Base-by-base conservation (phyloP, 2,113 vertebrate species). In the Cyanoliseus patagonus region DNA sequence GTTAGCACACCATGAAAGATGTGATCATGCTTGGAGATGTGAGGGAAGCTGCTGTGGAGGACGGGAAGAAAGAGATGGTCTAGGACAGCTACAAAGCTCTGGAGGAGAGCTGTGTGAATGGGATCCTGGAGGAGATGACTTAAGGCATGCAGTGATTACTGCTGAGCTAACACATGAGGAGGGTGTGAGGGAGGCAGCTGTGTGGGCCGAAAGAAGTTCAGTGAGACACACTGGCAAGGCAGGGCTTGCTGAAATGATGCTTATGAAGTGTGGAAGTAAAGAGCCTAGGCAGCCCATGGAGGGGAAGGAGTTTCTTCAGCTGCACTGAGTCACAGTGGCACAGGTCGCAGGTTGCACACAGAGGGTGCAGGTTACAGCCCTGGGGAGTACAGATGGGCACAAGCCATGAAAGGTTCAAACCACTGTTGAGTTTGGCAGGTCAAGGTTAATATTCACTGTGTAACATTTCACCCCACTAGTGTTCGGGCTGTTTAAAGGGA, bases 101-200 rank as follows among this genome's bases (percentile, higher is more conserved):
- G 53, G 41, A 53, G 47, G 24, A 83, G 25, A 35, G 52, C 27
- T 83, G 1, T 0, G 2, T 64, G 44, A 16, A 12, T 5, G 13
- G 51, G 28, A 39, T 59, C 37, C 13, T n/a, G 68, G 33, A 75
- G 51, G 31, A 74, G 74, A 16, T 41, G 28, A 46, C 49, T 81
- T 0, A 0, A 74, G 55, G 37, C 1, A 0, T 6, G 35, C 25
- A 17, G 46, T 24, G 28, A 25, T 18, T 33, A 8, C 20, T 57
- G 64, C 61, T 52, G 51, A 23, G 44, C 30, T 74, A 35, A 70
- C 27, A 7, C 18, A 23, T 4, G 37, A 49, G 31, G 52, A 75
- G 20, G 11, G 39, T 64, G 63, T 39, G 81, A n/a, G 46, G 30
- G 33, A 52, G 39, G 47, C 83, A 76, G 30, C 37, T 51, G 17